A percentile compares a stretch with the other conserved stretches of the same genome.
phyloP scores from a whole-genome alignment of 2,888 invertebrate genomes.

The Eulithis testata region DNA sequence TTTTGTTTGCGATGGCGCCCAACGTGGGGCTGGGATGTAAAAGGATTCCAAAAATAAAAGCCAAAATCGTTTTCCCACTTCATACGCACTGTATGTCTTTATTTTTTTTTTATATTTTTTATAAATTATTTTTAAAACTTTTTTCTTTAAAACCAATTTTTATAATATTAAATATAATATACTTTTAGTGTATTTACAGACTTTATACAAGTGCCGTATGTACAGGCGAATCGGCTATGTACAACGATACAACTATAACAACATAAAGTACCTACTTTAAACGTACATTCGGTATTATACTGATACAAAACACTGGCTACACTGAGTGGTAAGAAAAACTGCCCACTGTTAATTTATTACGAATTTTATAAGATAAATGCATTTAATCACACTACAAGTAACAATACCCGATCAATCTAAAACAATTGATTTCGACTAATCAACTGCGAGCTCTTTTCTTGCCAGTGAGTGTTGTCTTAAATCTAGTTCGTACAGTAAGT shows the following conservation, averaged over 20 bases:
- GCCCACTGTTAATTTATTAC: slow-evolving; percentile 34
- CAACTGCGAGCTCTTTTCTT: slow-evolving; percentile 24
- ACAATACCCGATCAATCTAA: slow-evolving; percentile 25
- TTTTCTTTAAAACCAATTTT: slow-evolving; percentile 78
- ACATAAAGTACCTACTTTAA: slow-evolving; percentile 39
- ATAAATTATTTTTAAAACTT: slow-evolving; percentile 74
- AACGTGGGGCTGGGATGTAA: neutral
- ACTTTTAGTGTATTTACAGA: slow-evolving; percentile 77
- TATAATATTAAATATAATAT: slow-evolving; percentile 79
- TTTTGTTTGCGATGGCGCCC: neutral
- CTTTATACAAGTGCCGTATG: slow-evolving; percentile 74
- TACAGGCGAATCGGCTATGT: slow-evolving; percentile 58
- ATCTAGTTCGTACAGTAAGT: slow-evolving; percentile 56
- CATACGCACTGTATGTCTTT: slow-evolving; percentile 83
- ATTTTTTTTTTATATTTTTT: slow-evolving; percentile 74
- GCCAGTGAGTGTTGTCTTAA: slow-evolving; percentile 28
- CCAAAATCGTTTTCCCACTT: slow-evolving; percentile 73
- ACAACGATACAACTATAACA: slow-evolving; percentile 41
- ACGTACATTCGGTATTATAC: slow-evolving; percentile 48
- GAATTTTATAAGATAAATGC: slow-evolving; percentile 43
- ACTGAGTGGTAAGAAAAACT: slow-evolving; percentile 39
- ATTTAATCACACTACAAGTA: slow-evolving; percentile 40
- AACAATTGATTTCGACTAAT: slow-evolving; percentile 25
- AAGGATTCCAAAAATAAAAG: slow-evolving; percentile 62
- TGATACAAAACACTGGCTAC: slow-evolving; percentile 51